Percentiles rank a stretch among this genome's conserved stretches.
These are phyloP conservation scores for Astropecten irregularis DNA, from an alignment of 53 echinoderm and acorn worm genomes.

Conservation along the genomic window DNA sequence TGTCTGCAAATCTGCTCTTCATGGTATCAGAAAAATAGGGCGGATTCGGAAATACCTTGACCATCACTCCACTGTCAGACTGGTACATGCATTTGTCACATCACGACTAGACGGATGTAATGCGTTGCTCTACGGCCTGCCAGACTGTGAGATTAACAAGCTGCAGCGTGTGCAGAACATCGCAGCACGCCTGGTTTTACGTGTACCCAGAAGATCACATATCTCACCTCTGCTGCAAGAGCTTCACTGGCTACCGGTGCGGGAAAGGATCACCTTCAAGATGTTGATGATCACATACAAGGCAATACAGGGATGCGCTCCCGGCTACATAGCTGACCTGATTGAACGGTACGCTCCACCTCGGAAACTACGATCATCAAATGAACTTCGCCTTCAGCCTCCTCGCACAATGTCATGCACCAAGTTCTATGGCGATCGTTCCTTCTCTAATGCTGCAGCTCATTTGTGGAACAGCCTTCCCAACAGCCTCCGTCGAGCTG, in stretches of 20 bases:
- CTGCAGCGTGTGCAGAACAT: slow-evolving; percentile 47
- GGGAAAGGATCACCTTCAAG: slow-evolving; percentile 12
- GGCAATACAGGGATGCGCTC: slow-evolving; percentile 6
- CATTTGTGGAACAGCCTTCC: slow-evolving; percentile 27
- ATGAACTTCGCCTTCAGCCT: not conserved
- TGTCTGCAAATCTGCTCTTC: slow-evolving; percentile 1
- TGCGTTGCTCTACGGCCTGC: slow-evolving; percentile 23
- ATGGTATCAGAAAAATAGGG: too few relatives aligned
- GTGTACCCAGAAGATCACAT: not conserved
- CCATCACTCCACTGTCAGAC: slow-evolving; percentile 17
- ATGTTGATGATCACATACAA: slow-evolving; percentile 36
- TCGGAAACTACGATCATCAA: not conserved
- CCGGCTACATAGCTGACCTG: slow-evolving; percentile 5
- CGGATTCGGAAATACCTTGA: too few relatives aligned
- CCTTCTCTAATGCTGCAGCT: slow-evolving; percentile 2
- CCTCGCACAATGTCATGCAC: not conserved
- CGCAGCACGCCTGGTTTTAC: slow-evolving; percentile 23
- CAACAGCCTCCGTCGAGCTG: not conserved
- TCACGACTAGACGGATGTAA: slow-evolving; percentile 34
- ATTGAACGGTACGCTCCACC: not conserved
- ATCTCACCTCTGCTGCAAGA: not conserved
- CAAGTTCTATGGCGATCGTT: slow-evolving; percentile 15
- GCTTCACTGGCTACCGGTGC: slow-evolving; percentile 46
- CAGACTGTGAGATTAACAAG: slow-evolving; percentile 27
- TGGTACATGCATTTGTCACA: slow-evolving; percentile 49